Conservation (phyloP, 2,888 invertebrate species). For the Rhingia rostrata region DNA sequence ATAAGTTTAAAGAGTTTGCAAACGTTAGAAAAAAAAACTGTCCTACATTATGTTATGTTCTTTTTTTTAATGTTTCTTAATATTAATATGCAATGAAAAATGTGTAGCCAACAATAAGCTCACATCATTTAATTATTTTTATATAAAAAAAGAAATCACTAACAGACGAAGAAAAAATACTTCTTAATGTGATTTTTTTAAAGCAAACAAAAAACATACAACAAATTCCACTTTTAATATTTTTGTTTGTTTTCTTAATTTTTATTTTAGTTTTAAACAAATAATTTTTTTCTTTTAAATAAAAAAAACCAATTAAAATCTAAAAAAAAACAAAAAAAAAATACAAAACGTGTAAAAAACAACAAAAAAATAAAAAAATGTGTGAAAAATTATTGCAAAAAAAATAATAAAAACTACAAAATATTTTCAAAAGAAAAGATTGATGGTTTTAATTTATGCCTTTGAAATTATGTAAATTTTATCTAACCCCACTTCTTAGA, state of each 20-base stretch:
- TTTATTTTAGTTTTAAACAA: conserved; percentile 20
- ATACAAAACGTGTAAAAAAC: conserved; percentile 65
- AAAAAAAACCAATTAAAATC: conserved; percentile 48
- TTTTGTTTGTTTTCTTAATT: conserved; percentile 55
- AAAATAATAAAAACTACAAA: conserved; percentile 72
- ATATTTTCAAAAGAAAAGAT: conserved; percentile 60
- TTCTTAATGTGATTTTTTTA: conserved; percentile 67
- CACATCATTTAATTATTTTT: not conserved
- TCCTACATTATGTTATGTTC: not conserved
- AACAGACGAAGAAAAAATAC: conserved; percentile 39
- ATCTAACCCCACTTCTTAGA: too few species aligned
- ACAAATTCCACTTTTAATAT: conserved; percentile 66
- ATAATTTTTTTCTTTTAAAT: conserved; percentile 35
- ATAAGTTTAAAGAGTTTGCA: conserved; percentile 31
- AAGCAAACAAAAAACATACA: conserved; percentile 46
- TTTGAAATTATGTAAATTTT: too few species aligned
- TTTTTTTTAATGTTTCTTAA: not conserved
- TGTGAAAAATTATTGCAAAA: conserved; percentile 67
- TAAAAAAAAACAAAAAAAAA: conserved; percentile 59
- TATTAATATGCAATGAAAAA: conserved; percentile 1
- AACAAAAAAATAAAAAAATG: conserved; percentile 54
- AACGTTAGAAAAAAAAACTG: not conserved
- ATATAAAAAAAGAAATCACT: conserved; percentile 25
- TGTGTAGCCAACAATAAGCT: not conserved
- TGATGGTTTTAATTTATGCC: not conserved